Percentiles rank a stretch among this genome's conserved stretches.
These are phyloP conservation scores for Leptothorax acervorum DNA, from an alignment of 2,888 invertebrate species.

Conservation along the genomic window DNA sequence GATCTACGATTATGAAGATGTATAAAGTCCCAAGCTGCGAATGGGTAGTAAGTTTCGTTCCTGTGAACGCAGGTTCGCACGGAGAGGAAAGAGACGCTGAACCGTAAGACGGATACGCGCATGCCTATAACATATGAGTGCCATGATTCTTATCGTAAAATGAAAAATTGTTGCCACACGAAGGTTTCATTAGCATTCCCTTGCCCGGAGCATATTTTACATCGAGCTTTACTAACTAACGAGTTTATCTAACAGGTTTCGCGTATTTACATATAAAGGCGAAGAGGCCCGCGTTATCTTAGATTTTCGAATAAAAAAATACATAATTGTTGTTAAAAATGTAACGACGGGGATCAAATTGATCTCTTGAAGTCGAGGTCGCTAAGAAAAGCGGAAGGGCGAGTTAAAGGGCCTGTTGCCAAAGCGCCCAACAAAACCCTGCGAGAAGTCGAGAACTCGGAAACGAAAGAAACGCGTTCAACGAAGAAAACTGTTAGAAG, in stretches of 20 bases:
- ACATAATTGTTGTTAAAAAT: constrained; percentile 8
- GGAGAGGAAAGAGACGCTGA: background rate
- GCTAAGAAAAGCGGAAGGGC: background rate
- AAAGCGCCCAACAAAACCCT: background rate
- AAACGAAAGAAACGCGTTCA: background rate
- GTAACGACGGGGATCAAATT: constrained; percentile 5
- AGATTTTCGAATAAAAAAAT: background rate
- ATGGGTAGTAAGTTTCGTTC: background rate
- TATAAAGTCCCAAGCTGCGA: constrained; percentile 11
- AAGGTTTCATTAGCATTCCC: constrained; percentile 59
- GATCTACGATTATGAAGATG: constrained; percentile 41
- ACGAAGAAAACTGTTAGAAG: constrained; percentile 13
- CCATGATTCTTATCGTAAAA: constrained; percentile 57
- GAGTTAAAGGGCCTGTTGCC: background rate
- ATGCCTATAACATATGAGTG: constrained; percentile 35
- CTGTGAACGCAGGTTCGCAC: background rate
- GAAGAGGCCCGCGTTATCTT: background rate
- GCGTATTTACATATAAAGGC: constrained; percentile 33
- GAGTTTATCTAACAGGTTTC: background rate
- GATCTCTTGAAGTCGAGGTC: background rate
- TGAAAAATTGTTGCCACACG: constrained; percentile 40
- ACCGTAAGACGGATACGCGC: constrained; percentile 31
- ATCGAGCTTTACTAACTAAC: background rate
- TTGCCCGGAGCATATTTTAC: constrained; percentile 23
- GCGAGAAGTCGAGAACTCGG: background rate